Conservation (phyloP, 2,888 invertebrate species). For the Meliscaeva auricollis region DNA sequence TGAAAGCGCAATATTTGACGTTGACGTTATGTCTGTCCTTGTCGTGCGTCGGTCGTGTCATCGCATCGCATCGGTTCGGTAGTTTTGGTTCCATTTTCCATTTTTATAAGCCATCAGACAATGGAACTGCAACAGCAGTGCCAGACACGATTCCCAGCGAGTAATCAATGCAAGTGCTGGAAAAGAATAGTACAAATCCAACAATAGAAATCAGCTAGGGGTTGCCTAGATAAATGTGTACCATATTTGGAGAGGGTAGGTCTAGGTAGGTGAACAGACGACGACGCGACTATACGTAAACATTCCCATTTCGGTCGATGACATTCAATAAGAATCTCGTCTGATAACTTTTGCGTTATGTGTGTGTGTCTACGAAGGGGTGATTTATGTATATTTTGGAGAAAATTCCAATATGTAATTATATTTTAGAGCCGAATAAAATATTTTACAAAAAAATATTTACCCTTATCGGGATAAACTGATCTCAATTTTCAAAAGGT, state of each 20-base stretch:
- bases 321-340: constrained; percentile 52
- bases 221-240: constrained; percentile 34
- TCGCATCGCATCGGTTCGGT: background rate
- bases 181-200: constrained; percentile 36
- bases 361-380: constrained; percentile 14
- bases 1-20: constrained; percentile 36
- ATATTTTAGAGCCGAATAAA: constrained; percentile 10
- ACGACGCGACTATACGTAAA: background rate
- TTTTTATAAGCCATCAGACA: constrained; percentile 31
- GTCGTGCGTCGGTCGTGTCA: no score
- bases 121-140: constrained; percentile 40
- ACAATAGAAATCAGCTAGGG: constrained; percentile 55
- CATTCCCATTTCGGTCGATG: constrained; percentile 67
- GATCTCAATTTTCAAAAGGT: constrained; percentile 15
- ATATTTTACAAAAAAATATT: background rate
- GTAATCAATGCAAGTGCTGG: constrained; percentile 68
- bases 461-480: constrained; percentile 45
- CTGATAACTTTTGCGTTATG: background rate
- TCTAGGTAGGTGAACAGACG: background rate
- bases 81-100: background rate
- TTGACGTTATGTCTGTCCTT: constrained; percentile 9
- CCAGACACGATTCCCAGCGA: constrained; percentile 51
- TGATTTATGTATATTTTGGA: background rate
- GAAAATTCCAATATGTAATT: constrained; percentile 45
- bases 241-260: background rate